Conservation (phyloP, 2,113 vertebrate genomes). For the Vanacampus margaritifer region DNA sequence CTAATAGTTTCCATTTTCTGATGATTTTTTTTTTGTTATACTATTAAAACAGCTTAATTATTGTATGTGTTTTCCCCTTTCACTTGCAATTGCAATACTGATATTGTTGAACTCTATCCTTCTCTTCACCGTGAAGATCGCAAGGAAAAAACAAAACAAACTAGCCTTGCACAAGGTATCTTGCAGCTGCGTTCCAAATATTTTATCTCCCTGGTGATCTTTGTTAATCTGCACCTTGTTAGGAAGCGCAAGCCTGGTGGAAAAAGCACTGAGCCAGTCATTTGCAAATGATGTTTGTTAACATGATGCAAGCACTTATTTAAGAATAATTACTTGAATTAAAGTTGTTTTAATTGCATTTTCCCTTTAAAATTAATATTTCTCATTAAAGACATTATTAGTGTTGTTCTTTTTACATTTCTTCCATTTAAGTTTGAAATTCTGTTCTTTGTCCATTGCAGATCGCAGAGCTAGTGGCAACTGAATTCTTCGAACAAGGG, state of each 20-base stretch:
- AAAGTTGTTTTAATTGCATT: no score
- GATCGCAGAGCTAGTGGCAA: constrained; percentile 94
- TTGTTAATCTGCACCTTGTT: constrained; percentile 31
- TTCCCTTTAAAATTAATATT: no score
- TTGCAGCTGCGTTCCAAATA: constrained; percentile 2
- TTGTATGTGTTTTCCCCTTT: no score
- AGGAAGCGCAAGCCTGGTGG: constrained; percentile 14
- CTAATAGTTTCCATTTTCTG: neutral
- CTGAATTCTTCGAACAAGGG: constrained; percentile 97
- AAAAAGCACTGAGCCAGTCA: neutral
- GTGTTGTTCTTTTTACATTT: no score
- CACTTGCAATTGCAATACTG: no score
- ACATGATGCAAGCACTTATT: neutral
- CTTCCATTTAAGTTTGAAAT: neutral
- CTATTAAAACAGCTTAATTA: no score
- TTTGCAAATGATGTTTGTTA: neutral
- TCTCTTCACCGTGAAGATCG: no score
- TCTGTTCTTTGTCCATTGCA: constrained; percentile 41
- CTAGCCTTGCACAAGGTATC: neutral
- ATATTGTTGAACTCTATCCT: no score
- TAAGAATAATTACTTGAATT: neutral
- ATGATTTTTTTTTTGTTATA: neutral
- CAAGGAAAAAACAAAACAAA: no score
- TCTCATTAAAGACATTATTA: no score
- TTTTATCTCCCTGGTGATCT: constrained; percentile 21